These are phyloP conservation scores for Anhinga rufa DNA, from an alignment of 2,113 vertebrate species.

Conservation along the genomic window DNA sequence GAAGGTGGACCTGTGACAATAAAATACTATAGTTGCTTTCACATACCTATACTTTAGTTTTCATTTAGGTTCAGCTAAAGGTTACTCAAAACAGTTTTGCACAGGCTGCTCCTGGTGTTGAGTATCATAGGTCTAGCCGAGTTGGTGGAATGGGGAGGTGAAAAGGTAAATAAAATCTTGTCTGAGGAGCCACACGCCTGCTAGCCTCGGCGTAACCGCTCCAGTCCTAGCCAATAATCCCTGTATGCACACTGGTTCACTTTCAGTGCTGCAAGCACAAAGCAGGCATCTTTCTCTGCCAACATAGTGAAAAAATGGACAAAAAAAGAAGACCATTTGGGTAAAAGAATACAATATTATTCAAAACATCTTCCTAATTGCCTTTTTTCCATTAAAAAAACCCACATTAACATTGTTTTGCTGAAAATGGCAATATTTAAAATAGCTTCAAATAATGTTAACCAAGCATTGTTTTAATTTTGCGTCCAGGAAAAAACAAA, in stretches of 20 bases:
- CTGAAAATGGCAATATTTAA: constrained; percentile 24
- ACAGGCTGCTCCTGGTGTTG: not conserved
- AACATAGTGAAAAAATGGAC: not conserved
- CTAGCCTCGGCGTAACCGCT: not conserved
- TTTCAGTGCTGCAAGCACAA: not conserved
- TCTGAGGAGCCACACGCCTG: not conserved
- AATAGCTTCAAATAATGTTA: constrained; percentile 45
- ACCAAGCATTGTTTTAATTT: constrained; percentile 42
- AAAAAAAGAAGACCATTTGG: not conserved
- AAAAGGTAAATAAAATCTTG: not conserved
- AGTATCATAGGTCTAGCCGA: not conserved
- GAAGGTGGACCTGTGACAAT: not conserved
- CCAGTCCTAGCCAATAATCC: not conserved
- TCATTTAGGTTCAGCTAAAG: not conserved
- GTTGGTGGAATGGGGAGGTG: not conserved
- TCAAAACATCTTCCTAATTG: not conserved
- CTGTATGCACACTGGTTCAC: not conserved
- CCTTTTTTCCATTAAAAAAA: not conserved
- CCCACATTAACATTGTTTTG: not conserved
- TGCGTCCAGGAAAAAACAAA: not conserved
- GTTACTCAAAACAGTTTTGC: not conserved
- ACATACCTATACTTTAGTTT: not conserved
- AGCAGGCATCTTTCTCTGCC: not conserved
- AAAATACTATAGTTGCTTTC: not conserved
- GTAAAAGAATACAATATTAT: not conserved